Evolutionary conservation across 37 sponge, comb jelly and placozoan genomes (phyloP), one percentile per base, ranked within the genome.

Genomic region (Dysidea cf. avara): DNA sequence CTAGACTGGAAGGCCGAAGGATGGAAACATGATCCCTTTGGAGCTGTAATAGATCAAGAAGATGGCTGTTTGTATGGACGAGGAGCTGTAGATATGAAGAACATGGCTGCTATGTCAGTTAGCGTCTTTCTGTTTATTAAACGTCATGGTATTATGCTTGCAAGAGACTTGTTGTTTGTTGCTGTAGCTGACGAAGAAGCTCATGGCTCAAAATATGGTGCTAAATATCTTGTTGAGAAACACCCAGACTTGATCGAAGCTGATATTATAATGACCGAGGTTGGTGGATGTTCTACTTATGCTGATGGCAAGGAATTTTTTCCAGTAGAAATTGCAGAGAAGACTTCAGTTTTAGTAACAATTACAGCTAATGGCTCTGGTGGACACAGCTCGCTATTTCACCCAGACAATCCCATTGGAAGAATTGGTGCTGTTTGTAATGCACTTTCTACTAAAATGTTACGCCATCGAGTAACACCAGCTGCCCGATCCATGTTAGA

Each of bases 11-110:
- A 75, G 53, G 73, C 47, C 20, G 79, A 75, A 25, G 92, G 92
- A 7, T 92, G 92, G 92, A 86, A 83, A 71, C 84, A 86, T 49
- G 71, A 80, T 33, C 92, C 92, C 0, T 92, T 68, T 39, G 84
- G 81, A 35, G 92, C 71, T 7, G 77, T 72, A 49, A 86, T 92
- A 17, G 84, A 92, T 57, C 84, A 86, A 58, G 92, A 83, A 64
- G 92, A 92, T 49, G 92, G 88, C 12, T 92, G 92, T 58, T 63
- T 92, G 0, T 92, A 92, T 62, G 92, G 92, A 30, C 64, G 92
- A 16, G 92, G 92, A 17, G 77, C 92, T 7, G 57, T 92, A 26
- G 92, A 92, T 47, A 92, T 92, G 92, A 92, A 92, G 39, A 57
- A 92, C 67, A 87, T 92, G 92, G 92, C 84, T 14, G 92, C 92